Conservation (phyloP, 2,797 vertebrate species). For the Sylvia borin region DNA sequence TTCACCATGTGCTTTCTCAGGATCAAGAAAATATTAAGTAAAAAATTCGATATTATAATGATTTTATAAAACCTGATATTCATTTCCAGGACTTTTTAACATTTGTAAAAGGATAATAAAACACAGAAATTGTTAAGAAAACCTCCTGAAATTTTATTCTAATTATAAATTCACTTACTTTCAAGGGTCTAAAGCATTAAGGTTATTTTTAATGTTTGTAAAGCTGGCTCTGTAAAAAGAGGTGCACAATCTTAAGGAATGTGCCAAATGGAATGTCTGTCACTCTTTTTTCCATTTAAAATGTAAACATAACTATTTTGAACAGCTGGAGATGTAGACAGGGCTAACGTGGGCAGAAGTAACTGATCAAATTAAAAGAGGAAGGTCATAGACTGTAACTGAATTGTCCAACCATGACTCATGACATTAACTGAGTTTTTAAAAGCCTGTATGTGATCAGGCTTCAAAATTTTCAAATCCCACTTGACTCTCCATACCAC, state of each 20-base stretch:
- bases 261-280: neutral
- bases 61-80: neutral
- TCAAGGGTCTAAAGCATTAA: neutral
- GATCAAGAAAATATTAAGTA: neutral
- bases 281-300: neutral
- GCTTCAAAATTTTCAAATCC: constrained; percentile 51
- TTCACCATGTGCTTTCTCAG: neutral
- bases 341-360: neutral
- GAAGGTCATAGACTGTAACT: constrained; percentile 63
- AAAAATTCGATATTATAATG: neutral
- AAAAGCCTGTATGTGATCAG: constrained; percentile 56
- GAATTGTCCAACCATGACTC: constrained; percentile 65
- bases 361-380: constrained; percentile 62
- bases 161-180: neutral
- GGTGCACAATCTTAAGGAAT: neutral
- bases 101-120: neutral
- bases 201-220: neutral
- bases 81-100: neutral
- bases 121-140: neutral
- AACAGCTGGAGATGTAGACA: constrained; percentile 17
- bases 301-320: neutral
- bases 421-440: constrained; percentile 70
- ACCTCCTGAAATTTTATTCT: neutral
- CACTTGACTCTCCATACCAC: constrained; percentile 35
- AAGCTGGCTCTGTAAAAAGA: neutral